Conservation (phyloP, 1,140 invertebrate species). For the Drosophila sp. region DNA sequence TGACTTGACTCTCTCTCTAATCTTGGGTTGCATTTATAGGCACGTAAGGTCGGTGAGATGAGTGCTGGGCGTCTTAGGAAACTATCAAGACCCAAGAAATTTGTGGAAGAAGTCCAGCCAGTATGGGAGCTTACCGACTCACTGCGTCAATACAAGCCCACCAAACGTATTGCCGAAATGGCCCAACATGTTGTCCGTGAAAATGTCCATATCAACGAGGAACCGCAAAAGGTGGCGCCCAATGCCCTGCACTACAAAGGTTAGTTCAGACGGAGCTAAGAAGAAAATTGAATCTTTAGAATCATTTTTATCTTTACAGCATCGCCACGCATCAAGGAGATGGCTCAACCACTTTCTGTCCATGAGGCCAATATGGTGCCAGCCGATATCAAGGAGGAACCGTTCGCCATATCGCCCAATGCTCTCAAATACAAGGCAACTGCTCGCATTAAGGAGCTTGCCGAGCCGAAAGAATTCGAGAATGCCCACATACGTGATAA, state of each 20-base stretch:
- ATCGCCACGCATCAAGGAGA: constrained; percentile 64
- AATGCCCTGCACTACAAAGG: constrained; percentile 65
- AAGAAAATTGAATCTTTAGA: too few relatives aligned
- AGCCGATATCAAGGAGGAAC: constrained; percentile 70
- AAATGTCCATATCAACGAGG: constrained; percentile 56
- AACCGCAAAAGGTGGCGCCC: constrained; percentile 52
- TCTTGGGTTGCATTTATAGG: constrained; percentile 22
- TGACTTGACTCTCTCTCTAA: neutral
- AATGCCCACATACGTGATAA: constrained; percentile 75
- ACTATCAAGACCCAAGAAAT: constrained; percentile 47
- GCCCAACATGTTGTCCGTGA: constrained; percentile 40
- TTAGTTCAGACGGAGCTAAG: constrained; percentile 18
- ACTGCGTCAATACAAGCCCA: constrained; percentile 49
- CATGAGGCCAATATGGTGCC: constrained; percentile 55
- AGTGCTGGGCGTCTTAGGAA: constrained; percentile 42
- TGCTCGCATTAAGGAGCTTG: constrained; percentile 82
- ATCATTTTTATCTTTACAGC: constrained; percentile 32
- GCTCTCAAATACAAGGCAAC: constrained; percentile 83
- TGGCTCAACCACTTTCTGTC: constrained; percentile 55
- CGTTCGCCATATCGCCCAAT: constrained; percentile 69
- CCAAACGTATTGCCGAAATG: constrained; percentile 55
- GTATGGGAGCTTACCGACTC: constrained; percentile 57
- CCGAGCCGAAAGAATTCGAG: constrained; percentile 83
- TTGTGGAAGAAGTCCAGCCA: constrained; percentile 42
- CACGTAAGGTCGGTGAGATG: constrained; percentile 27